phyloP scores from a whole-genome alignment of 2,113 vertebrate genomes.

The Tricholaema leucomelas region DNA sequence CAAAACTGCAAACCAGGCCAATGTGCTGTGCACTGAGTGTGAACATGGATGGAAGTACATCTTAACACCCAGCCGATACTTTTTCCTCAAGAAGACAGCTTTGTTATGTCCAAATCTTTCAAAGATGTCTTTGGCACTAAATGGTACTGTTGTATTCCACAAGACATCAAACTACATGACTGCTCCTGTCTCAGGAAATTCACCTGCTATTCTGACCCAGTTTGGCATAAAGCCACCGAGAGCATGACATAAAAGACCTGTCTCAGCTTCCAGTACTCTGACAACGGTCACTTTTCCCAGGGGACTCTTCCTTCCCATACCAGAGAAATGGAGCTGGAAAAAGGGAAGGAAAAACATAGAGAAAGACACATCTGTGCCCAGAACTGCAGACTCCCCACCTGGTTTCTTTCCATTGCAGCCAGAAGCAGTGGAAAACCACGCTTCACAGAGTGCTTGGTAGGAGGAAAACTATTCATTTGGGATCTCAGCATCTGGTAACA shows the following conservation, averaged over 20 bases:
- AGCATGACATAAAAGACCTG: not conserved
- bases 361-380: not conserved
- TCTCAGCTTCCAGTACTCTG: not conserved
- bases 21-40: accelerated
- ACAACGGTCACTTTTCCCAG: not conserved
- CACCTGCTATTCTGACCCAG: not conserved
- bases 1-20: not conserved
- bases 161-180: not conserved
- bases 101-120: not conserved
- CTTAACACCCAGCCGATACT: not conserved
- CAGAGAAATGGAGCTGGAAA: not conserved
- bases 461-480: not conserved
- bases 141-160: not conserved
- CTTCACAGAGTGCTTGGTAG: not conserved
- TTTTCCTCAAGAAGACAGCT: not conserved
- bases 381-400: not conserved
- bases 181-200: not conserved
- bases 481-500: not conserved
- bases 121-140: not conserved
- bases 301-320: not conserved
- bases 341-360: not conserved
- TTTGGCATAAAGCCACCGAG: not conserved
- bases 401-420: not conserved
- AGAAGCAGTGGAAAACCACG: not conserved
- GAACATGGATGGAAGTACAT: not conserved